Percentiles rank a stretch among this genome's conserved stretches.
Conservation (phyloP, 2,888 invertebrate species). For the Formica aserva region DNA sequence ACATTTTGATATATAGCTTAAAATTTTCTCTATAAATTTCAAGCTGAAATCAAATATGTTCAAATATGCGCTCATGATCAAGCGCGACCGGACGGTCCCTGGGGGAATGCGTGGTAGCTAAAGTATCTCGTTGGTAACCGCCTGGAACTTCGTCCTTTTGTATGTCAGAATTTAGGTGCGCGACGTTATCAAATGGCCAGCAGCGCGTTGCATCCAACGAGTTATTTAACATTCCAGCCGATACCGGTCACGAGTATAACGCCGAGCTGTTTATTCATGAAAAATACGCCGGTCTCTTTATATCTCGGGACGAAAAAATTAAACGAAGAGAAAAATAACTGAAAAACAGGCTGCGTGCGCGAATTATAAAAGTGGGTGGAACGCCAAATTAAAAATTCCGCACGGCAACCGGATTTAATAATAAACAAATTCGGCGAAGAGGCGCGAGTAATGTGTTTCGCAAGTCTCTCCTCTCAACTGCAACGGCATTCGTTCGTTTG, state of each 20-base stretch:
- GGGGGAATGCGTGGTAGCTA: conserved; percentile 50
- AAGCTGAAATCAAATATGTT: conserved; percentile 38
- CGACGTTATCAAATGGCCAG: conserved; percentile 50
- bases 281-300: conserved; percentile 11
- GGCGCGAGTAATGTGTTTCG: conserved; percentile 26
- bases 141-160: conserved; percentile 52
- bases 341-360: background rate
- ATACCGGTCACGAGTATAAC: conserved; percentile 7
- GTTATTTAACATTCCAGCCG: conserved; percentile 58
- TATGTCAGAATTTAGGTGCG: conserved; percentile 47
- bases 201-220: conserved; percentile 18
- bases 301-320: background rate
- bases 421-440: conserved; percentile 51
- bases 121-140: conserved; percentile 54
- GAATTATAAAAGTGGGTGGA: background rate
- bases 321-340: background rate
- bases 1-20: background rate
- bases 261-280: conserved; percentile 18
- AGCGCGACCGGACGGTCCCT: conserved; percentile 14
- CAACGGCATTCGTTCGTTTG: conserved; percentile 35
- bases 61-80: conserved; percentile 39
- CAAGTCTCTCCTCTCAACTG: conserved; percentile 22
- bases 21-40: conserved; percentile 48
- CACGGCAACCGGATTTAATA: conserved; percentile 38
- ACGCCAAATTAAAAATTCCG: conserved; percentile 44